phyloP scores from a whole-genome alignment of 2,888 invertebrate species.

The Invenusta paracnida region DNA sequence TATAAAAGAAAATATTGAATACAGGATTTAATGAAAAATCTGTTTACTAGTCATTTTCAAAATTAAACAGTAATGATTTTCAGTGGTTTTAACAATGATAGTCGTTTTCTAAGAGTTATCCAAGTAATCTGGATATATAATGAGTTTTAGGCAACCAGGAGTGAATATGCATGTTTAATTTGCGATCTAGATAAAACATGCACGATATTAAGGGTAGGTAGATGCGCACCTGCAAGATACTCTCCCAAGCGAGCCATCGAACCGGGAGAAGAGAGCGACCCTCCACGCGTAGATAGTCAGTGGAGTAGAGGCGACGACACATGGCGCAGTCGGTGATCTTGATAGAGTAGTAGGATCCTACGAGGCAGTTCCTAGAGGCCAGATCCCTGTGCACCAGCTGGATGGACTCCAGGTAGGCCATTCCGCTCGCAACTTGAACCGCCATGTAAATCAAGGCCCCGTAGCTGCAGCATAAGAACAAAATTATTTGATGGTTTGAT shows the following conservation, averaged over 20 bases:
- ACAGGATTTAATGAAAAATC: too few species aligned
- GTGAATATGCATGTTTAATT: too few species aligned
- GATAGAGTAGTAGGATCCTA: conserved; percentile 72
- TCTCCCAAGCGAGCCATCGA: conserved; percentile 85
- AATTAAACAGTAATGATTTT: too few species aligned
- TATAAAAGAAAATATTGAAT: too few species aligned
- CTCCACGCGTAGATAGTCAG: conserved; percentile 78
- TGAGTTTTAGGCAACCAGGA: too few species aligned
- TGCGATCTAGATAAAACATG: neutral
- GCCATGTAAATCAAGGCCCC: conserved; percentile 76
- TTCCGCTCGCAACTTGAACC: conserved; percentile 76
- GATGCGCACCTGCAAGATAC: conserved; percentile 65
- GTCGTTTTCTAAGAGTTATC: too few species aligned
- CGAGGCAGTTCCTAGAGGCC: conserved; percentile 73
- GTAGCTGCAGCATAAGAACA: conserved; percentile 69
- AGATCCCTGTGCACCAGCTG: conserved; percentile 80
- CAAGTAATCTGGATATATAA: too few species aligned
- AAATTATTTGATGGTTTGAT: too few species aligned
- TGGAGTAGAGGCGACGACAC: conserved; percentile 73
- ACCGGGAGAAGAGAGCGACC: conserved; percentile 75
- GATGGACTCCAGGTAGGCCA: conserved; percentile 75
- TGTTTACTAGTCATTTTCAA: too few species aligned
- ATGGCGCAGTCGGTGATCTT: conserved; percentile 81
- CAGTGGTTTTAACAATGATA: too few species aligned
- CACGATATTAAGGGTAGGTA: neutral